phyloP scores from a whole-genome alignment of 2,888 invertebrate species.

The Myopa testacea region DNA sequence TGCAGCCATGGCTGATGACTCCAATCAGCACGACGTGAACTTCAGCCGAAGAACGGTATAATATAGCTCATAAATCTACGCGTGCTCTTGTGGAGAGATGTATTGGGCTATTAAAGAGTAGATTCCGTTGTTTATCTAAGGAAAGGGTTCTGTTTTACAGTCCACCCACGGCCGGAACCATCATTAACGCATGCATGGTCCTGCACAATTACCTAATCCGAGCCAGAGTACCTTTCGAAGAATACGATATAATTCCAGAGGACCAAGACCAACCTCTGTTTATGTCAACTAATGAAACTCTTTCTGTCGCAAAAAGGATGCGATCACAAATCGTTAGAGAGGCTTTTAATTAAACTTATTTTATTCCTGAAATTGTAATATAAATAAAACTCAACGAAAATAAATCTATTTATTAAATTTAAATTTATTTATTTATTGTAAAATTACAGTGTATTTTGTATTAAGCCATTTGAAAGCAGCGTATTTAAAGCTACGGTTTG shows the following conservation, averaged over 20 bases:
- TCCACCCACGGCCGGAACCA: slow-evolving; percentile 1
- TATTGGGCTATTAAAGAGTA: slow-evolving; percentile 21
- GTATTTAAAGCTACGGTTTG: too few species aligned
- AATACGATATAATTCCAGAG: neutral
- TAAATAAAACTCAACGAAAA: neutral
- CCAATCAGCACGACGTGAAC: neutral
- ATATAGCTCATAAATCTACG: slow-evolving; percentile 33
- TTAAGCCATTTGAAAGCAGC: neutral
- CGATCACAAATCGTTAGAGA: neutral
- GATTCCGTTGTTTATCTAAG: slow-evolving; percentile 11
- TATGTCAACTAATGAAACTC: neutral
- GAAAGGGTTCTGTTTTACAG: slow-evolving; percentile 20
- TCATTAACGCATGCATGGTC: slow-evolving; percentile 19
- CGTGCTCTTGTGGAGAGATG: slow-evolving; percentile 20
- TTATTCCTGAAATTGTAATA: neutral
- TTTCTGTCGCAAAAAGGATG: neutral
- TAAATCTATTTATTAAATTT: neutral
- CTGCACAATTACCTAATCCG: slow-evolving; percentile 16
- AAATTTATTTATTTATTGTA: neutral
- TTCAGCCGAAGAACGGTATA: slow-evolving; percentile 32
- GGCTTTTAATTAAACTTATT: neutral
- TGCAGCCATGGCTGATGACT: slow-evolving; percentile 27
- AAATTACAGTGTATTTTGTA: neutral
- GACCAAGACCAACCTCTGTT: neutral
- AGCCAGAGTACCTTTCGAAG: slow-evolving; percentile 7